Evolutionary conservation across 2,888 invertebrate genomes (phyloP), one percentile per base, ranked within the genome.

Genomic region (Elaeidobius kamerunicus): DNA sequence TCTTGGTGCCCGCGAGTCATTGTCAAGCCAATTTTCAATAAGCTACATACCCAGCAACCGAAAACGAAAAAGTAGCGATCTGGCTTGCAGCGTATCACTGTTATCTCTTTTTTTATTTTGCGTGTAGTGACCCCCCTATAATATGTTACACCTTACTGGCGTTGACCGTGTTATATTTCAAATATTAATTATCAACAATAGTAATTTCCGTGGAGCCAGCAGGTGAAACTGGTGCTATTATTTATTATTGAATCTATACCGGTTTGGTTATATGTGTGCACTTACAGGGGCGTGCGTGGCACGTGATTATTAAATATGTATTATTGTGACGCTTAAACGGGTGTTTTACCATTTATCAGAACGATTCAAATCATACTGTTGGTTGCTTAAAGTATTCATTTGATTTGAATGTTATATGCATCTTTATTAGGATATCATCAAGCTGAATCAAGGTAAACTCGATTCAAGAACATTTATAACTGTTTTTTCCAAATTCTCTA

Each of bases 111-210:
- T n/a, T n/a, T n/a, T n/a, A n/a, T n/a, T n/a, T 44, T 28, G 27
- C 30, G 14, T 19, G 28, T 27, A 36, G 34, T 53, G 47, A 53
- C 53, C 53, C 47, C n/a, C 48, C 47, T 48, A 47, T 39, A 43
- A 46, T 47, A 53, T 28, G 42, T 46, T 52, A 53, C 49, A 56
- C 60, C 56, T 52, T 51, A 51, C 53, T 46, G 53, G 40, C 20
- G 58, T 58, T 55, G 47, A 51, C 54, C 46, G 55, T 55, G 58
- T 56, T 55, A 57, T 56, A 50, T 54, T 55, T 53, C 54, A 55
- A 56, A 55, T 55, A 59, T 56, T 60, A 61, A 60, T 61, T 60
- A 61, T 51, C 51, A 46, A 60, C 60, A 58, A 58, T 59, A 52
- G 58, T 48, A 51, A 56, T 61, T 59, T 59, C 57, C 58, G 58